Conservation (phyloP, 2,888 invertebrate genomes). For the Acanthoscelides obtectus region DNA sequence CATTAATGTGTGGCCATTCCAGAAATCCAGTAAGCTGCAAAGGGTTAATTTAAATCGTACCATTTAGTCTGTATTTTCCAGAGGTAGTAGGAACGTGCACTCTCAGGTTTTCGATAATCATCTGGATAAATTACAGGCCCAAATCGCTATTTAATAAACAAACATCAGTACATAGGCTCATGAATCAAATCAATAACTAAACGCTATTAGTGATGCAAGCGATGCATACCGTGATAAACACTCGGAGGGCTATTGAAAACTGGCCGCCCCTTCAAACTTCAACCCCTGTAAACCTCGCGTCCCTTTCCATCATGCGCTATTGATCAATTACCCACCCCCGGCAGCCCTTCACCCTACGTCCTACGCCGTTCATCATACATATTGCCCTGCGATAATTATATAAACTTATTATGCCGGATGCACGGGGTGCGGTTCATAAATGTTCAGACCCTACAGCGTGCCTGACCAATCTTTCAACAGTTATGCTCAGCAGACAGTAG, state of each 20-base stretch:
- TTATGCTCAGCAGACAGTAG: no score
- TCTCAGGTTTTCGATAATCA: neutral
- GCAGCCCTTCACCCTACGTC: neutral
- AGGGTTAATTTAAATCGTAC: no score
- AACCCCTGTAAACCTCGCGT: conserved; percentile 7
- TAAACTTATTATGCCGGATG: neutral
- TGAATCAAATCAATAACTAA: conserved; percentile 31
- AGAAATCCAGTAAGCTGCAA: no score
- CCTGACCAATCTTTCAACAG: no score
- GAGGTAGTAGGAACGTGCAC: neutral
- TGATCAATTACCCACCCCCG: conserved; percentile 39
- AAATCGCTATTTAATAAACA: conserved; percentile 23
- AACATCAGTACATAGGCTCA: conserved; percentile 22
- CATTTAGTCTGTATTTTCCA: no score
- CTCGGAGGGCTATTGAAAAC: conserved; percentile 30
- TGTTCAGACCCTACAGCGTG: no score
- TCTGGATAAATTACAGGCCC: conserved; percentile 1
- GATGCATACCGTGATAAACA: conserved; percentile 34
- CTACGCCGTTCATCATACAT: neutral
- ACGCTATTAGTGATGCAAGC: conserved; percentile 34
- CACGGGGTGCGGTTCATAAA: neutral
- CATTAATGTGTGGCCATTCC: no score
- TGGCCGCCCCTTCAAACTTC: conserved; percentile 25
- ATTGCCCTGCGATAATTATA: neutral
- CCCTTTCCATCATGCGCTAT: conserved; percentile 37